Conservation (phyloP, 1,140 invertebrate species). For the Lepidurus apus region DNA sequence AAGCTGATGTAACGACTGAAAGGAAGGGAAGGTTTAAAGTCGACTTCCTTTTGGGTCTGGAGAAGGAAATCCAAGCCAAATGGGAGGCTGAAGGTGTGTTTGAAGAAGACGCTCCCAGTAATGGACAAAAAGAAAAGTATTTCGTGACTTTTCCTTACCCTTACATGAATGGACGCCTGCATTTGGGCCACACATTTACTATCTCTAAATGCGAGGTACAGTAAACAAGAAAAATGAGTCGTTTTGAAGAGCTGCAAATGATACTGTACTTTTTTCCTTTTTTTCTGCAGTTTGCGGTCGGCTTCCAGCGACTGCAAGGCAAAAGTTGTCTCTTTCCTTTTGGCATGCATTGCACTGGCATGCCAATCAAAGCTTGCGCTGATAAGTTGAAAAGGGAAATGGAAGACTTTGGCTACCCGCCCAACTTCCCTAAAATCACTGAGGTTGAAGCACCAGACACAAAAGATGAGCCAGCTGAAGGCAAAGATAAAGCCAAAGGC, state of each 20-base stretch:
- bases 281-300: conserved; percentile 70
- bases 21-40: conserved; percentile 91
- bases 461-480: conserved; percentile 56
- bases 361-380: conserved; percentile 95
- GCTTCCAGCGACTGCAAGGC: conserved; percentile 85
- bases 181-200: conserved; percentile 96
- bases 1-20: conserved; percentile 47
- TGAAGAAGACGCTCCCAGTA: conserved; percentile 67
- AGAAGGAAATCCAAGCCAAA: conserved; percentile 70
- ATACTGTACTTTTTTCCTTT: conserved; percentile 27
- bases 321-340: conserved; percentile 94
- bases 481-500: conserved; percentile 92
- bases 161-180: conserved; percentile 98
- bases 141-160: conserved; percentile 95
- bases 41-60: conserved; percentile 80
- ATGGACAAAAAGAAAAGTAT: conserved; percentile 69
- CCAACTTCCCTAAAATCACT: conserved; percentile 67
- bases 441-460: conserved; percentile 51
- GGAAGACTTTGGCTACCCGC: conserved; percentile 85
- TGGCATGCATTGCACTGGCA: conserved; percentile 97
- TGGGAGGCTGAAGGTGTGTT: conserved; percentile 76
- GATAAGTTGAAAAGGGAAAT: conserved; percentile 96
- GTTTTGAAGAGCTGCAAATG: neutral
- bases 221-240: neutral
- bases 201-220: conserved; percentile 86